A percentile compares a stretch with the other conserved stretches of the same genome.
Conservation (phyloP, 2,888 invertebrate species). For the Cheilosia scutellata region DNA sequence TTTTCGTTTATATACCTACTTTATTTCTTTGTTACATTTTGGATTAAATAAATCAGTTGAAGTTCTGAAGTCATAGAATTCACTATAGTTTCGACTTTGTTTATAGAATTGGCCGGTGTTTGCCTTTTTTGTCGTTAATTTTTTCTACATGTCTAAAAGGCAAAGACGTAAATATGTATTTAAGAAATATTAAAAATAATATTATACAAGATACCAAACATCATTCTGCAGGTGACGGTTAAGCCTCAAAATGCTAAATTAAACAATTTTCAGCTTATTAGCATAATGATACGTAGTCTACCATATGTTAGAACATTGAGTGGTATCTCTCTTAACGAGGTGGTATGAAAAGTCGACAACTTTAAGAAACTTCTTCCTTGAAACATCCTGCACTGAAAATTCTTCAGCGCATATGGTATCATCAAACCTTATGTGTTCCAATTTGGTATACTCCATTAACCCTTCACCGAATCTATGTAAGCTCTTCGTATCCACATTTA, state of each 20-base stretch:
- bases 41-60: too few relatives aligned
- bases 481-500: not conserved
- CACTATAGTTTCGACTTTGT: too few relatives aligned
- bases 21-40: too few relatives aligned
- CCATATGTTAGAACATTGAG: not conserved
- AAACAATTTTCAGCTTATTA: not conserved
- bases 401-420: not conserved
- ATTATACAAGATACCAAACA: too few relatives aligned
- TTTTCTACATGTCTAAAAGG: too few relatives aligned
- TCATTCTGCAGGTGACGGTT: not conserved
- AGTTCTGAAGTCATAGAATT: too few relatives aligned
- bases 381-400: not conserved
- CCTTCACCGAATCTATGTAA: not conserved
- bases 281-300: not conserved
- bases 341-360: not conserved
- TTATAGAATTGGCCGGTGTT: too few relatives aligned
- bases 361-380: not conserved
- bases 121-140: too few relatives aligned
- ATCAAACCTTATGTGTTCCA: not conserved
- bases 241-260: not conserved
- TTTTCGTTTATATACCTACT: too few relatives aligned
- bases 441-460: not conserved
- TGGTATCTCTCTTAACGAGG: not conserved
- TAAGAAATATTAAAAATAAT: not conserved
- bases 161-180: not conserved